Evolutionary conservation across 2,797 vertebrate species (phyloP).

Genomic region (Myotis findleyi): DNA sequence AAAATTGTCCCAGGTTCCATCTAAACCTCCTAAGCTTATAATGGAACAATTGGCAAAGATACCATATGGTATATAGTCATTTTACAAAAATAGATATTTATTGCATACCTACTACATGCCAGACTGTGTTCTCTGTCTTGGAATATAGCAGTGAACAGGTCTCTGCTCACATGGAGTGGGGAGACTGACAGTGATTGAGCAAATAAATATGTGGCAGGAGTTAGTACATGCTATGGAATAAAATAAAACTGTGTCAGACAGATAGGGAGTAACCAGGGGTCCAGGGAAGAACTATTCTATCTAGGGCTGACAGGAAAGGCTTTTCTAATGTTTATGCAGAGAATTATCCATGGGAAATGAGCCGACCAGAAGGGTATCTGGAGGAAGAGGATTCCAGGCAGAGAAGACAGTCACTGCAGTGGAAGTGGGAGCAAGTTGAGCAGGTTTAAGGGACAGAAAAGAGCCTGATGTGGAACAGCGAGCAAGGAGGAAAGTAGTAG

Average conservation of each 20-base stretch:
- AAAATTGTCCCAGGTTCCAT: not conserved
- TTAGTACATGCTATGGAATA: slow-evolving; percentile 3
- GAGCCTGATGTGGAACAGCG: not conserved
- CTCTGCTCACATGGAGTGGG: fast-evolving
- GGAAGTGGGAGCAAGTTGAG: not conserved
- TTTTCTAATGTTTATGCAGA: not conserved
- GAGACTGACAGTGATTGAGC: not conserved
- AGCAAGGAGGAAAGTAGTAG: not conserved
- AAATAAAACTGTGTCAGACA: not conserved
- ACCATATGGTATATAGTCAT: not conserved
- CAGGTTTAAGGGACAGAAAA: not conserved
- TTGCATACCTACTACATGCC: not conserved
- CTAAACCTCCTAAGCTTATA: not conserved
- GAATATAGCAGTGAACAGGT: not conserved
- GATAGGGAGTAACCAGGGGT: not conserved
- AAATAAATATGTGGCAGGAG: not conserved
- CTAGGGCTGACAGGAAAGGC: not conserved
- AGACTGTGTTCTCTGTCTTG: not conserved
- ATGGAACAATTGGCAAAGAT: not conserved
- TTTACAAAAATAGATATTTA: slow-evolving; percentile 39
- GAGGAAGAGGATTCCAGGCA: slow-evolving; percentile 4
- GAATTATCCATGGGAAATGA: not conserved
- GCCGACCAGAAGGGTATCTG: not conserved
- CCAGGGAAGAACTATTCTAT: not conserved
- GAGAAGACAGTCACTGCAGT: not conserved